phyloP scores from a whole-genome alignment of 2,113 vertebrate genomes.

The Arothron firmamentum region DNA sequence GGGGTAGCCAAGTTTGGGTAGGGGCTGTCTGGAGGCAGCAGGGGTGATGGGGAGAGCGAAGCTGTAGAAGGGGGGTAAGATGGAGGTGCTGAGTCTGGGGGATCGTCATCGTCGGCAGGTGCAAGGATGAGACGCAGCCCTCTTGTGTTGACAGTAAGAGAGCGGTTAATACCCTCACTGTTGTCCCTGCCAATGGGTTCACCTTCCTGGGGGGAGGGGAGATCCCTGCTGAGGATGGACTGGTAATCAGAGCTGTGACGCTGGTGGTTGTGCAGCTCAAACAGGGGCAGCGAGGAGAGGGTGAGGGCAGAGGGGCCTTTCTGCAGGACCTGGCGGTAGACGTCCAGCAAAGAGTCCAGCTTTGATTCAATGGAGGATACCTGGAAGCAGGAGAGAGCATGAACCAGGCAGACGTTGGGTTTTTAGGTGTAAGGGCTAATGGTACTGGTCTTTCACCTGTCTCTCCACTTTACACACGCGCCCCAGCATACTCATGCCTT shows the following conservation, averaged over 20 bases:
- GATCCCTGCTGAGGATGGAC: constrained; percentile 82
- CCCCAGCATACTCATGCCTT: constrained; percentile 95
- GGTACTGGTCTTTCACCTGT: constrained; percentile 77
- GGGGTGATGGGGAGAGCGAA: constrained; percentile 85
- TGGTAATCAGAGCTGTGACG: constrained; percentile 84
- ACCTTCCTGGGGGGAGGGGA: constrained; percentile 67
- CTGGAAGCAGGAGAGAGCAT: constrained; percentile 60
- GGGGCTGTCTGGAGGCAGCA: constrained; percentile 84
- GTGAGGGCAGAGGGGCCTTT: constrained; percentile 87
- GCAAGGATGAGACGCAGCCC: constrained; percentile 90
- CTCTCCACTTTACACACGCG: constrained; percentile 97
- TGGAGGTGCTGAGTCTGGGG: constrained; percentile 66
- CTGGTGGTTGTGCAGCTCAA: constrained; percentile 81
- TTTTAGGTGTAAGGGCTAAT: neutral
- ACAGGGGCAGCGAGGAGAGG: constrained; percentile 86
- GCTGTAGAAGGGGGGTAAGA: constrained; percentile 76
- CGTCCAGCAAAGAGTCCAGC: constrained; percentile 91
- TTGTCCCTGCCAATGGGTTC: constrained; percentile 40
- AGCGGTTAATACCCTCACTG: constrained; percentile 76
- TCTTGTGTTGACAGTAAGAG: constrained; percentile 82
- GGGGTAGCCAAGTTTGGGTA: constrained; percentile 74
- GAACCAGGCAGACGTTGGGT: neutral
- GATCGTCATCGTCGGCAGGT: constrained; percentile 83
- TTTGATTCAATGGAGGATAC: constrained; percentile 98
- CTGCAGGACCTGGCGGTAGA: constrained; percentile 91